Percentiles rank a stretch among this genome's conserved stretches.
Conservation (phyloP, 1,140 invertebrate genomes). For the Drosophila melanogaster region DNA sequence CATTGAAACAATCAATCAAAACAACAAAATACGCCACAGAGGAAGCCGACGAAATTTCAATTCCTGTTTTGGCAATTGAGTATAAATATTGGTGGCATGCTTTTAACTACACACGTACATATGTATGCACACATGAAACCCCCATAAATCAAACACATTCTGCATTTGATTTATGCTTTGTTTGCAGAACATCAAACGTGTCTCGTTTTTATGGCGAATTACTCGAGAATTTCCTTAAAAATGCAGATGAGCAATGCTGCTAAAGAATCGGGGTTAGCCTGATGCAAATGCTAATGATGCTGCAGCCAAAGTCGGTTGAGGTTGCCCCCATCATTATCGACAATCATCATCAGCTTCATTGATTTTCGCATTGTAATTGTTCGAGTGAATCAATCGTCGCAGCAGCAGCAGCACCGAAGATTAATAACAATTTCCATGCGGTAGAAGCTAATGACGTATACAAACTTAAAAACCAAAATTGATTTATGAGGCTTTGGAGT, state of each 20-base stretch:
- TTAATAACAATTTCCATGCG: slow-evolving; percentile 36
- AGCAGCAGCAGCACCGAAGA: slow-evolving; percentile 8
- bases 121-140: not conserved
- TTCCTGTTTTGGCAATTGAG: slow-evolving; percentile 51
- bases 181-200: slow-evolving; percentile 22
- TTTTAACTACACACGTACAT: slow-evolving; percentile 12
- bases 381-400: slow-evolving; percentile 17
- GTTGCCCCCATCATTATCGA: slow-evolving; percentile 55
- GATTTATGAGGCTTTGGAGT: slow-evolving; percentile 36
- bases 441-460: slow-evolving; percentile 39
- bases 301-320: slow-evolving; percentile 53
- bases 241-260: slow-evolving; percentile 1
- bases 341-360: slow-evolving; percentile 52
- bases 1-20: slow-evolving; percentile 54
- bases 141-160: slow-evolving; percentile 42
- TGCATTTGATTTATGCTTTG: slow-evolving; percentile 35
- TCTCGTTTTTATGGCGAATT: slow-evolving; percentile 20
- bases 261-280: slow-evolving; percentile 16
- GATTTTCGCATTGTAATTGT: slow-evolving; percentile 64
- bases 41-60: slow-evolving; percentile 32
- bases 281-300: slow-evolving; percentile 42
- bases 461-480: slow-evolving; percentile 22
- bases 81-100: slow-evolving; percentile 35
- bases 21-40: slow-evolving; percentile 11
- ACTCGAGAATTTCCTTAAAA: slow-evolving; percentile 9